Base-by-base conservation (phyloP, 2,888 invertebrate genomes). In the Agriopis leucophaearia region DNA sequence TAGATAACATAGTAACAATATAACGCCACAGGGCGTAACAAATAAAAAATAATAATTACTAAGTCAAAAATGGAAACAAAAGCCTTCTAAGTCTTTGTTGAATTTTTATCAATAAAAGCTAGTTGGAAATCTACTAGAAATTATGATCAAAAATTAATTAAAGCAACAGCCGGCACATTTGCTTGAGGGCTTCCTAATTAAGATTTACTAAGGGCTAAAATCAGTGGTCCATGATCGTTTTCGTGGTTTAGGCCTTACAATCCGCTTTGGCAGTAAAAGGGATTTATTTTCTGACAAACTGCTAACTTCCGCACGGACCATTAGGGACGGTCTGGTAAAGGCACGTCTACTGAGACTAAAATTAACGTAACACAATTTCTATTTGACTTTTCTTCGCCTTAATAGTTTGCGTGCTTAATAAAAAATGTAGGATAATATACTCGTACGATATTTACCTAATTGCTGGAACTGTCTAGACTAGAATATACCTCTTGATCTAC, bases 281-380 rank as follows among this genome's bases (percentile, higher is more conserved):
- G 72, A 72, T 74, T 72, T 72, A 71, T 73, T 66, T 72, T 74
- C 70, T 66, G 71, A 72, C 71, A 72, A 72, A 74, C 70, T 70
- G 70, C 72, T 70, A 70, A 71, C 69, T 64, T 71, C 69, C 55
- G 51, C 50, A 67, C 58, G 56, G 67, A 57, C 65, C 69, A 69
- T 71, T 71, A 73, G 57, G 64, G 58, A 58, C 50, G 44, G 18
- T 38, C 36, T 45, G 16, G 48, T 63, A 44, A 68, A 16, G 68
- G 36, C 59, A 40, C 50, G 16, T 58, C 62, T 58, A 63, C 48
- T 48, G 10, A 38, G 27, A 51, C 15, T 51, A 27, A 18, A n/a
- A 42, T 1, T 12, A 13, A 7, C 7, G 1, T 38, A 16, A 44
- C 6, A 18, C 12, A 9, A 18, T 12, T 55, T 42, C 15, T 4